These are phyloP conservation scores for Dermochelys coriacea DNA, from an alignment of 2,797 vertebrate genomes.

Conservation along the genomic window DNA sequence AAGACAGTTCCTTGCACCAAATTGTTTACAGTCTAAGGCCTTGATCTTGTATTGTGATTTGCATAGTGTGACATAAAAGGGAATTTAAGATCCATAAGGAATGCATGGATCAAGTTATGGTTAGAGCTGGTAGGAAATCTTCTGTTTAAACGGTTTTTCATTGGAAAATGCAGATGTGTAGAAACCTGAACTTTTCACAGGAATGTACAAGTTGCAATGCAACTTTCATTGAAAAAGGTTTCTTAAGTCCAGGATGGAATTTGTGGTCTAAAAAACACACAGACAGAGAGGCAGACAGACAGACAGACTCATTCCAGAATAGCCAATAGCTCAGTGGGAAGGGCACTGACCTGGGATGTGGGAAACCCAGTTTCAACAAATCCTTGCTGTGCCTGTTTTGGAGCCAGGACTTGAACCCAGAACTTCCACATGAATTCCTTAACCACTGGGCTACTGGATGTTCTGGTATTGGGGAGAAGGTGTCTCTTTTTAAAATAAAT, in stretches of 20 bases:
- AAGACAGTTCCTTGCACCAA: neutral
- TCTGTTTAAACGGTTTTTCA: neutral
- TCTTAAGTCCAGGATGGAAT: neutral
- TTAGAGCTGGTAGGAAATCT: neutral
- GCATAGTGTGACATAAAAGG: neutral
- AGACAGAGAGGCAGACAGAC: neutral
- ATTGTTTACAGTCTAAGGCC: neutral
- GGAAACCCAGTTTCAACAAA: neutral
- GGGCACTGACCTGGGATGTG: neutral
- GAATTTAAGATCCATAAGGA: neutral
- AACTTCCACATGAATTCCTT: neutral
- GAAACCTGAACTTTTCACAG: neutral
- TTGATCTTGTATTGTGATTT: neutral
- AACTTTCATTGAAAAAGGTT: neutral
- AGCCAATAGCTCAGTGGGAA: neutral
- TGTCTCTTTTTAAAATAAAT: neutral
- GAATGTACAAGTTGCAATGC: neutral
- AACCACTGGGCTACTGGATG: neutral
- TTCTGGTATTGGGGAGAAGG: neutral
- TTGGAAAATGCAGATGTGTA: neutral
- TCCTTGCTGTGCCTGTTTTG: neutral
- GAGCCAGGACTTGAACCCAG: neutral
- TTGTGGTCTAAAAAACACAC: neutral
- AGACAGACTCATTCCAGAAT: neutral
- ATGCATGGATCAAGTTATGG: neutral